Base-by-base conservation (phyloP, 1,140 invertebrate genomes). In the Drosophila grimshawi region DNA sequence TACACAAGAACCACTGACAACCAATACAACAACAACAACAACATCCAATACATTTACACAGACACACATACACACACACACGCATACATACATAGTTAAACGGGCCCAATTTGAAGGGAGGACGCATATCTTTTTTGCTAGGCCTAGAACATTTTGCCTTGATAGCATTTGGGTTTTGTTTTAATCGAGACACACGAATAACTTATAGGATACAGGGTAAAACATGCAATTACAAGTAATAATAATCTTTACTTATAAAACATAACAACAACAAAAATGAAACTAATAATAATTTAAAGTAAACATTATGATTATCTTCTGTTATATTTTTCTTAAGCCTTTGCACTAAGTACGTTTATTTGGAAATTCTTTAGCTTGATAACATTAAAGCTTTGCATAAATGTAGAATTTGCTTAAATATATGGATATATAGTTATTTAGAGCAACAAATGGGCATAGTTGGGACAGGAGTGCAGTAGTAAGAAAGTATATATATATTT, bases 201-300 rank as follows among this genome's bases (percentile, higher is more conserved):
- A 77, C 78, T 90, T 77, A 90, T 91, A 91, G 90, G 90, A 92
- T 88, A 92, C 90, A 92, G 90, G 90, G 90, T 92, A 92, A 90
- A 80, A 73, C 76, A 92, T 92, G 83, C 90, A 91, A 91, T 85
- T 91, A 91, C 83, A 80, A 70, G 48, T 73, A 68, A 81, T 81
- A 78, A 65, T 62, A 72, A 62, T 19, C 19, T 19, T 19, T 52
- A 63, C 62, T 63, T 32, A 35, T 59, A 67, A 68, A 65, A 66
- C 71, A 70, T 65, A 55, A 69, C 43, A 60, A 66, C 48, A 56
- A 39, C 7, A 57, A 56, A 32, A 45, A 55, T 32, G 39, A 66
- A 63, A 65, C 41, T 68, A 76, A 73, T 75, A 63, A 59, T 46
- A 49, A 65, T 19, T 19, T 55, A 67, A 49, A 65, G 59, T 70